Evolutionary conservation across 2,113 vertebrate species (phyloP).

Genomic region (Chlamydotis undulata): DNA sequence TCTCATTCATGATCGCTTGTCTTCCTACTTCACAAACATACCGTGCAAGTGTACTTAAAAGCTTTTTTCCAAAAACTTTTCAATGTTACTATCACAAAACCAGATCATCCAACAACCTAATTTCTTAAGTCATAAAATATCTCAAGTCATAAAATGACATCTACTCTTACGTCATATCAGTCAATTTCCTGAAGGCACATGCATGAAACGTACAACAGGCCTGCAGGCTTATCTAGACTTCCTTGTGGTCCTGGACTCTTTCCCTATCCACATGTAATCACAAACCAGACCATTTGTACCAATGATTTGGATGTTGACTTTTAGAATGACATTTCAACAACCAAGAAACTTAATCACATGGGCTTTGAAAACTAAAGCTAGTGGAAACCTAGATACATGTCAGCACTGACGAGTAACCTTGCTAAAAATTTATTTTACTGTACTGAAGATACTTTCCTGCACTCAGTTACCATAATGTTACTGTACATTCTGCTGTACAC

Average conservation of each 20-base stretch:
- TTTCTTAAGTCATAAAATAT: neutral
- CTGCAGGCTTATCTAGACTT: neutral
- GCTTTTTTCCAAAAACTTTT: neutral
- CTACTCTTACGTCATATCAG: neutral
- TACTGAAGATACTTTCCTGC: neutral
- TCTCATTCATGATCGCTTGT: rapidly evolving
- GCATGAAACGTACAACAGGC: neutral
- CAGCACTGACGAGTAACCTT: neutral
- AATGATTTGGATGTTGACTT: neutral
- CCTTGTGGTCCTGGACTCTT: neutral
- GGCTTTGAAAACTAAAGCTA: neutral
- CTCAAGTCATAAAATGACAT: neutral
- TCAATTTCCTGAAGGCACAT: neutral
- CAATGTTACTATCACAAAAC: neutral
- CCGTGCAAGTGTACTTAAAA: rapidly evolving
- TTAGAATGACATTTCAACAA: neutral
- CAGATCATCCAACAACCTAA: neutral
- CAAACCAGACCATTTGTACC: neutral
- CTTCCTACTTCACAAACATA: neutral
- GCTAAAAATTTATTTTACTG: neutral
- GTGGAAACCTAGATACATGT: neutral
- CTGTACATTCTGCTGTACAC: neutral
- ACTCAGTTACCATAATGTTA: neutral
- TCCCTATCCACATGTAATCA: neutral
- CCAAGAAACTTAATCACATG: neutral